Percentiles rank a stretch among this genome's conserved stretches.
Evolutionary conservation across 92 coral and sea anemone genomes (phyloP).

Genomic region (Porites lobata): DNA sequence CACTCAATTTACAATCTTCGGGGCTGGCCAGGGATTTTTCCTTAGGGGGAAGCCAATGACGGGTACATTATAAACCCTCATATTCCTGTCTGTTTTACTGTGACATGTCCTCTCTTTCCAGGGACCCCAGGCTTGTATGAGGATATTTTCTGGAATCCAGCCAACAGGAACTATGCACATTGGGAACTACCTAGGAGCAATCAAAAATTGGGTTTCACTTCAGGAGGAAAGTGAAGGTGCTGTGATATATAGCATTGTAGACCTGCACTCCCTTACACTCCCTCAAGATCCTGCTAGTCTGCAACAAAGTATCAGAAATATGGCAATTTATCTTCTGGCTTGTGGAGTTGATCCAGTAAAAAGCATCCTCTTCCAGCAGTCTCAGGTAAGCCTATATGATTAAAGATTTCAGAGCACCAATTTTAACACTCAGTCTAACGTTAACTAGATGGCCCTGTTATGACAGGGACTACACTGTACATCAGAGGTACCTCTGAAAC

Average conservation of each 20-base stretch:
- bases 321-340: constrained; percentile 80
- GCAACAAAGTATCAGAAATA: constrained; percentile 62
- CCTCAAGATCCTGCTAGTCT: constrained; percentile 73
- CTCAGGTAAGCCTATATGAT: constrained; percentile 61
- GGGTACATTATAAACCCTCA: neutral
- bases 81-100: neutral
- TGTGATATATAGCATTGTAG: constrained; percentile 79
- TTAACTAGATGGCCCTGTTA: too few species aligned
- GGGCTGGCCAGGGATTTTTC: too few species aligned
- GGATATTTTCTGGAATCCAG: constrained; percentile 88
- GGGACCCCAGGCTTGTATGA: constrained; percentile 26
- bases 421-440: too few species aligned
- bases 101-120: neutral
- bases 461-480: too few species aligned
- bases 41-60: too few species aligned
- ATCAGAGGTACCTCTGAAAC: too few species aligned
- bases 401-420: neutral
- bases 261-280: constrained; percentile 82
- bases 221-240: constrained; percentile 63
- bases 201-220: constrained; percentile 78
- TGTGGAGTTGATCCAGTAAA: constrained; percentile 86
- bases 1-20: too few species aligned
- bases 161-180: constrained; percentile 91
- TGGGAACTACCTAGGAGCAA: constrained; percentile 92
- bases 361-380: constrained; percentile 85